phyloP scores from a whole-genome alignment of 1,140 invertebrate species.

The Lepidurus couesii region DNA sequence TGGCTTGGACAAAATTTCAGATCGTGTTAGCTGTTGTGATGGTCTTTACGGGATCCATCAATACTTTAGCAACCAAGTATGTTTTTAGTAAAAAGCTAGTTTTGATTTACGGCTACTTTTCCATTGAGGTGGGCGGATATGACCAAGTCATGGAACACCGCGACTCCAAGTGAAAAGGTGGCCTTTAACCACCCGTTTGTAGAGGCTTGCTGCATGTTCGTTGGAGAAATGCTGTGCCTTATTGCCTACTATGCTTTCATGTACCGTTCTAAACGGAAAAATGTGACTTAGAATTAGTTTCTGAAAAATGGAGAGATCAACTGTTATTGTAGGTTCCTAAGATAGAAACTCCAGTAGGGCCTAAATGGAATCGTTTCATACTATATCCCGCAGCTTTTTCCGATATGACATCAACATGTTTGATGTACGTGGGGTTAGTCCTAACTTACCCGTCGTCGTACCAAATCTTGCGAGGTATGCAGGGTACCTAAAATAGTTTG shows the following conservation, averaged over 20 bases:
- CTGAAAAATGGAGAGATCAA: too few relatives aligned
- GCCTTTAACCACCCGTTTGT: slow-evolving; percentile 82
- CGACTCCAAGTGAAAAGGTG: slow-evolving; percentile 50
- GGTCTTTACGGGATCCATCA: slow-evolving; percentile 73
- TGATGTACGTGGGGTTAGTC: slow-evolving; percentile 63
- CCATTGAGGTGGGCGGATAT: slow-evolving; percentile 72
- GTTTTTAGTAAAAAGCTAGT: slow-evolving; percentile 39
- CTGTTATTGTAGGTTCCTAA: not conserved
- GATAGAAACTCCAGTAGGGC: slow-evolving; percentile 32
- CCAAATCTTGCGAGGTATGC: slow-evolving; percentile 85
- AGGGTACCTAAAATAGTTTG: slow-evolving; percentile 19
- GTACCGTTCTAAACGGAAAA: slow-evolving; percentile 46
- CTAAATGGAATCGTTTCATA: slow-evolving; percentile 66
- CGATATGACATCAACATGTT: slow-evolving; percentile 59
- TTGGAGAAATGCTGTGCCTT: slow-evolving; percentile 80
- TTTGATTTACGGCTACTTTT: slow-evolving; percentile 36
- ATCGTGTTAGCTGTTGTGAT: slow-evolving; percentile 61
- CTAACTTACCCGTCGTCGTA: slow-evolving; percentile 91
- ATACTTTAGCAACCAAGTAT: slow-evolving; percentile 74
- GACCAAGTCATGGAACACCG: slow-evolving; percentile 56
- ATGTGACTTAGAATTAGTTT: slow-evolving; percentile 29
- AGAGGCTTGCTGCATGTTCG: slow-evolving; percentile 79
- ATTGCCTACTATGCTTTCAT: slow-evolving; percentile 61
- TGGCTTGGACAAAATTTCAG: slow-evolving; percentile 66
- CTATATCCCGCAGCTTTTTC: slow-evolving; percentile 77